These are phyloP conservation scores for Hemicordylus capensis DNA, from an alignment of 2,113 vertebrate genomes.

Conservation along the genomic window DNA sequence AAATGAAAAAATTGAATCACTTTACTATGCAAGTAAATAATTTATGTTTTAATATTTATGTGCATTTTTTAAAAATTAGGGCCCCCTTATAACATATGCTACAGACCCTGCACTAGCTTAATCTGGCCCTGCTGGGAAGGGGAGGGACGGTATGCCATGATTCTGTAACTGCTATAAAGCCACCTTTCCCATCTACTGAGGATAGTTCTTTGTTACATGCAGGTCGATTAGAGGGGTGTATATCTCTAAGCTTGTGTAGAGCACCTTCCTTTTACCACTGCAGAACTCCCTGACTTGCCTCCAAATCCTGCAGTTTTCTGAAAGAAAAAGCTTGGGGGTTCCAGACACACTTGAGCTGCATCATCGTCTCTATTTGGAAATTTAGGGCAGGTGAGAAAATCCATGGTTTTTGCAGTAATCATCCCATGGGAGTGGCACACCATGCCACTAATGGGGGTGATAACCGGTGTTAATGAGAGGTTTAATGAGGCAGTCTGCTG, in stretches of 20 bases:
- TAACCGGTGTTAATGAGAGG: constrained; percentile 1
- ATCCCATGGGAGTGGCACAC: background rate
- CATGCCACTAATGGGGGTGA: constrained; percentile 2
- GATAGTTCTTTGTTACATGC: background rate
- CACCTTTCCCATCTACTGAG: no score
- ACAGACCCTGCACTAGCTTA: no score
- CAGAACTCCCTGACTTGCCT: background rate
- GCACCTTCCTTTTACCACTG: background rate
- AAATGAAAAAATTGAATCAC: no score
- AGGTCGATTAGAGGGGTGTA: background rate
- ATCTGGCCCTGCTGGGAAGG: no score
- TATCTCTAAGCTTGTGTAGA: background rate
- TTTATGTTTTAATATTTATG: no score
- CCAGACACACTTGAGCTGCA: background rate
- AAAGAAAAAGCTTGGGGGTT: background rate
- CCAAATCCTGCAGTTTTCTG: background rate
- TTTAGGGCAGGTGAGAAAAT: background rate
- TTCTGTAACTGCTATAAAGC: no score
- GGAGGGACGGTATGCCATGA: no score
- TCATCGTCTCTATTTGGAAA: background rate
- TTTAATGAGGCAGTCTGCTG: constrained; percentile 23
- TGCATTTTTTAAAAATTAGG: no score
- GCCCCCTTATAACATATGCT: no score
- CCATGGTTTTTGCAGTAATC: background rate
- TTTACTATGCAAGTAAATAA: no score